phyloP scores from a whole-genome alignment of 2,113 vertebrate genomes.

The Hucho hucho region DNA sequence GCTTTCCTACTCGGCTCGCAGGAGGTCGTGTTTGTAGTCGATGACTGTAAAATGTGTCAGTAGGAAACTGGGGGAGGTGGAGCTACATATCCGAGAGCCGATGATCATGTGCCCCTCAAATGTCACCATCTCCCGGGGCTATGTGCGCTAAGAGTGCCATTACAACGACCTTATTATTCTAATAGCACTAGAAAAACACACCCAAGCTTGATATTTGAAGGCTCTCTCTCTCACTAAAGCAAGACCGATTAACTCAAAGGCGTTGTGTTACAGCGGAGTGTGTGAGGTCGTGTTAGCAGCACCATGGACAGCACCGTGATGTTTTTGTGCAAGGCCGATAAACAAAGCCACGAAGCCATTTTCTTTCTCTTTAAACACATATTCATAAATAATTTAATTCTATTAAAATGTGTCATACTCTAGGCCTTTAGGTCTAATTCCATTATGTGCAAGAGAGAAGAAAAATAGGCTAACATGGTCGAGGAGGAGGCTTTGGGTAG shows the following conservation, averaged over 20 bases:
- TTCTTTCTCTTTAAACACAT: not conserved
- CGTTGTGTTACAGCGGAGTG: too few species aligned
- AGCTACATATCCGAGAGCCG: conserved; percentile 13
- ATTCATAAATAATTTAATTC: too few species aligned
- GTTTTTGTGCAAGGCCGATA: not conserved
- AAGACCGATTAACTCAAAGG: too few species aligned
- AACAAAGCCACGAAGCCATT: not conserved
- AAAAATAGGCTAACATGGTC: too few species aligned
- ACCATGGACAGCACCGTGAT: not conserved
- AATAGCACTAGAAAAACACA: not conserved
- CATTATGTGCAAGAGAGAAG: too few species aligned
- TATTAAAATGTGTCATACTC: too few species aligned
- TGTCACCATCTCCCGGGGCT: conserved; percentile 7
- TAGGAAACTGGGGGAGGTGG: conserved; percentile 34
- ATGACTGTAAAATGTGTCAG: conserved; percentile 44
- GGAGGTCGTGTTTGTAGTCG: not conserved
- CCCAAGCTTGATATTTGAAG: not conserved
- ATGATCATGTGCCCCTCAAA: conserved; percentile 14
- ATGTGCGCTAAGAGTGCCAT: conserved; percentile 3
- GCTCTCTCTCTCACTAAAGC: not conserved
- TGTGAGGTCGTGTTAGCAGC: not conserved
- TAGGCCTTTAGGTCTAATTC: too few species aligned
- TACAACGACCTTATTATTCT: conserved; percentile 7
- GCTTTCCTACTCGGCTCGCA: not conserved
- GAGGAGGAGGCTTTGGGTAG: too few species aligned